Evolutionary conservation across 1,140 invertebrate species (phyloP).

Genomic region (Zaprionus ornatus): DNA sequence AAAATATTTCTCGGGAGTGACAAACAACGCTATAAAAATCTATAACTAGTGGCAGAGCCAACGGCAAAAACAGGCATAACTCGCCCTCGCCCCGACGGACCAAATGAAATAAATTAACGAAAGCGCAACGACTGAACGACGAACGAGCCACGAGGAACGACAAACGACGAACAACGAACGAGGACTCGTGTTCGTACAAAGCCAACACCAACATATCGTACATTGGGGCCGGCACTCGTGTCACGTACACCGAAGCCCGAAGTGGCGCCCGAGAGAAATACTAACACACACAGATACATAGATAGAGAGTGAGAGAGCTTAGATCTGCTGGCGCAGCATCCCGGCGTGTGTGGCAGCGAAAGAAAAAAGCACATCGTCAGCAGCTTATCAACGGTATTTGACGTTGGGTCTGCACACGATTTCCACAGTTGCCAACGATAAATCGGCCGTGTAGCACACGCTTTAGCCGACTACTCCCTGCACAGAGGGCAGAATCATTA

Average conservation of each 20-base stretch:
- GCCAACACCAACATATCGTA: not conserved
- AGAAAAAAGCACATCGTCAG: not conserved
- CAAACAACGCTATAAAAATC: slow-evolving; percentile 20
- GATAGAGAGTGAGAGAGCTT: not conserved
- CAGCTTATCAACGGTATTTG: slow-evolving; percentile 48
- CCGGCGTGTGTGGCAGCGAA: slow-evolving; percentile 7
- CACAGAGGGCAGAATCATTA: slow-evolving; percentile 4
- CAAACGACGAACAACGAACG: not conserved
- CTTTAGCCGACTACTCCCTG: not conserved
- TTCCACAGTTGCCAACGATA: slow-evolving; percentile 60
- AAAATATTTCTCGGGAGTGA: slow-evolving; percentile 10
- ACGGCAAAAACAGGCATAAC: slow-evolving; percentile 8
- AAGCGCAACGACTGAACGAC: not conserved
- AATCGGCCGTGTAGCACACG: slow-evolving; percentile 47
- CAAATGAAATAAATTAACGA: slow-evolving; percentile 16
- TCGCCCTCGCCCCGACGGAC: not conserved
- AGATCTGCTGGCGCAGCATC: slow-evolving; percentile 20
- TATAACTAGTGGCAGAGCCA: slow-evolving; percentile 8
- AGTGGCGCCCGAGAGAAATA: not conserved
- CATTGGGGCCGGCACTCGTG: slow-evolving; percentile 14
- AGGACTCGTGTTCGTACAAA: slow-evolving; percentile 20
- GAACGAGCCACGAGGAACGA: not conserved
- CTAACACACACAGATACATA: not conserved
- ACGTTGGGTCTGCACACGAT: slow-evolving; percentile 22
- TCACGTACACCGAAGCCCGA: slow-evolving; percentile 29